A percentile compares a stretch with the other conserved stretches of the same genome.
phyloP scores from a whole-genome alignment of 2,797 vertebrate species.

The Xiphorhynchus erythropygius region DNA sequence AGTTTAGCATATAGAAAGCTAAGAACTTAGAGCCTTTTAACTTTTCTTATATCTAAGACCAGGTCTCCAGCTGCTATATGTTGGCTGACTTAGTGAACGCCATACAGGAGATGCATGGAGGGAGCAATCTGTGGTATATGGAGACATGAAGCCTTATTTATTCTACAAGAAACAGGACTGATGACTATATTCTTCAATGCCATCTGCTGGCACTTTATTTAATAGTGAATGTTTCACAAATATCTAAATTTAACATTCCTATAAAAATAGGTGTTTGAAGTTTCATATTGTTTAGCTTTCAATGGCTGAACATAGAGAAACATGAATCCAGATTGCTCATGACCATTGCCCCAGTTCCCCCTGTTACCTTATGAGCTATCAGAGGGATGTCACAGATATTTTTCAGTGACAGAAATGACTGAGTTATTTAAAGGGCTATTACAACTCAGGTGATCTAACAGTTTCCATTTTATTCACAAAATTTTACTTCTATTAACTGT shows the following conservation, averaged over 20 bases:
- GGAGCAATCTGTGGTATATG: not conserved
- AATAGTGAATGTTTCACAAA: conserved; percentile 2
- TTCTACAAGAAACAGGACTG: not conserved
- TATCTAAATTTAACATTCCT: not conserved
- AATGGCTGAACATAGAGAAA: not conserved
- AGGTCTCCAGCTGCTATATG: not conserved
- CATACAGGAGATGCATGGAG: not conserved
- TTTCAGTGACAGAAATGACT: not conserved
- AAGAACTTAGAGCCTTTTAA: not conserved
- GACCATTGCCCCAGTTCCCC: not conserved
- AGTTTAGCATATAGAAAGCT: not conserved
- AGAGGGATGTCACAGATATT: not conserved
- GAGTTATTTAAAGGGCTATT: not conserved
- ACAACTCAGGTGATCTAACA: not conserved
- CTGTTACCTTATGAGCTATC: accelerated
- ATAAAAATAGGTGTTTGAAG: not conserved
- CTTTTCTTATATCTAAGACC: not conserved
- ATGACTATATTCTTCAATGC: conserved; percentile 52
- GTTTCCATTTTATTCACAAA: not conserved
- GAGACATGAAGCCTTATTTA: not conserved
- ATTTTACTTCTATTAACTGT: not conserved
- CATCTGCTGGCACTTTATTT: conserved; percentile 40
- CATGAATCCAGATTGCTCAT: not conserved
- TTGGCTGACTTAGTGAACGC: not conserved
- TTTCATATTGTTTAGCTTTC: not conserved